These are phyloP conservation scores for Trichopoda pennipes DNA, from an alignment of 2,888 invertebrate genomes.

Conservation along the genomic window DNA sequence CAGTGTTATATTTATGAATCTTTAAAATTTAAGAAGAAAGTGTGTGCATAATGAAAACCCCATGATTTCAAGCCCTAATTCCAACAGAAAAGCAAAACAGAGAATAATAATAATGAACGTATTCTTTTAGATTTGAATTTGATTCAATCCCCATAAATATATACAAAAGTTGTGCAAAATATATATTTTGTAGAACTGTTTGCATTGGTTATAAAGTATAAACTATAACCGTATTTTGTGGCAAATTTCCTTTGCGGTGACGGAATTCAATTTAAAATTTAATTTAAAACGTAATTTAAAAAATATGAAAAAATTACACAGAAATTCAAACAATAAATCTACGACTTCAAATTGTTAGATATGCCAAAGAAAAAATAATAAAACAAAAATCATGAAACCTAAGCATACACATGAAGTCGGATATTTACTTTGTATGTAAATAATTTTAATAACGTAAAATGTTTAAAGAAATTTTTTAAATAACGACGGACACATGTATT, in stretches of 20 bases:
- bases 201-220: conserved; percentile 34
- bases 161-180: neutral
- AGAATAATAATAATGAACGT: too few species aligned
- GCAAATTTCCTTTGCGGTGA: conserved; percentile 67
- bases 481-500: too few species aligned
- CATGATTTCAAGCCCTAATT: too few species aligned
- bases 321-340: conserved; percentile 31
- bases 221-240: conserved; percentile 57
- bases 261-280: conserved; percentile 62
- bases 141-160: neutral
- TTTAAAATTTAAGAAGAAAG: too few species aligned
- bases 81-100: too few species aligned
- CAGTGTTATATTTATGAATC: too few species aligned
- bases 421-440: neutral
- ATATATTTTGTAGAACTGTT: neutral
- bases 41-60: too few species aligned
- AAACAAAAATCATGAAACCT: neutral
- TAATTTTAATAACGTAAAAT: too few species aligned
- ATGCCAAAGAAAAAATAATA: neutral
- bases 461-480: too few species aligned
- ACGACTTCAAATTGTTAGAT: conserved; percentile 2
- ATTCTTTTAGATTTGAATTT: neutral
- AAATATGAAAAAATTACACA: conserved; percentile 20
- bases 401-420: neutral
- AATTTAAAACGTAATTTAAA: conserved; percentile 59